Conservation (phyloP, 1,140 invertebrate species). For the Lordiphosa clarofinis region DNA sequence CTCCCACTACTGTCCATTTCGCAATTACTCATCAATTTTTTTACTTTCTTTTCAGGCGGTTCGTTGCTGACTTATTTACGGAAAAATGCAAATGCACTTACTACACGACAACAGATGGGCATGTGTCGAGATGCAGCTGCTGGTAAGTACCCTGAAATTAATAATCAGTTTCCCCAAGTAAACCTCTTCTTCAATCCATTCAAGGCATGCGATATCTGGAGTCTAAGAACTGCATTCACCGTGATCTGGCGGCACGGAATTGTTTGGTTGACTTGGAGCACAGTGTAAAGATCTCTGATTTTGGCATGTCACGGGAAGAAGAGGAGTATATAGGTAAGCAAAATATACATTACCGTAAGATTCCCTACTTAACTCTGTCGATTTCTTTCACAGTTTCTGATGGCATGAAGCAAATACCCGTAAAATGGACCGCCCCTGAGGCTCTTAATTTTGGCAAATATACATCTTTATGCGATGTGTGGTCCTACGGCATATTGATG, state of each 20-base stretch:
- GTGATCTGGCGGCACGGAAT: constrained; percentile 96
- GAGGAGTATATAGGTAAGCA: constrained; percentile 91
- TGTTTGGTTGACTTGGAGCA: constrained; percentile 89
- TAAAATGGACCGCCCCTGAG: constrained; percentile 98
- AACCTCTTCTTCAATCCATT: background rate
- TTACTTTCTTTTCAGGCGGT: constrained; percentile 84
- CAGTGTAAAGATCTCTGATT: constrained; percentile 97
- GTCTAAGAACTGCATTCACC: constrained; percentile 97
- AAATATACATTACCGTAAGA: background rate
- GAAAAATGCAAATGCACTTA: constrained; percentile 86
- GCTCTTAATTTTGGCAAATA: constrained; percentile 97
- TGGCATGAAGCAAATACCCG: constrained; percentile 98
- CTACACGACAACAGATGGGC: constrained; percentile 87
- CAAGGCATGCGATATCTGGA: constrained; percentile 94
- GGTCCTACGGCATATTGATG: constrained; percentile 97
- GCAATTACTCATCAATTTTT: too few relatives aligned
- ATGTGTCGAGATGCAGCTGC: constrained; percentile 97
- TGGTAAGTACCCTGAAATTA: constrained; percentile 81
- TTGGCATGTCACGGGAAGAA: constrained; percentile 98
- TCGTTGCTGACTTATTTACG: constrained; percentile 93
- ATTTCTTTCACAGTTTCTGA: constrained; percentile 86
- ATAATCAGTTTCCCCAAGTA: too few relatives aligned
- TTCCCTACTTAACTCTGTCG: background rate
- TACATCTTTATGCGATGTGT: constrained; percentile 98
- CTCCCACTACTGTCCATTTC: background rate